Base-by-base conservation (phyloP, 2,888 invertebrate species). In the Eupeodes luniger region DNA sequence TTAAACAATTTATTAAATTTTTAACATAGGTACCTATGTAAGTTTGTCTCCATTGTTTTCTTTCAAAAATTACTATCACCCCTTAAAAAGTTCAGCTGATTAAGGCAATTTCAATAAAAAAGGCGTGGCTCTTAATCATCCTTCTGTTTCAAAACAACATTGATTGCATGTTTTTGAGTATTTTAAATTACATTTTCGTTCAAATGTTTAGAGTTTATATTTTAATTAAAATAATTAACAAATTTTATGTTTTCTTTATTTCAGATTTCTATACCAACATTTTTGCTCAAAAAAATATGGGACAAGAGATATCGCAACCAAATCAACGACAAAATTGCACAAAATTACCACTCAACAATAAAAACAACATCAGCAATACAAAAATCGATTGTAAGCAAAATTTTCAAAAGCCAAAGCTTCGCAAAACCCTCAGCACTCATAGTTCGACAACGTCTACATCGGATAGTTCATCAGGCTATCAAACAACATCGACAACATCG, bases 271-370 rank as follows among this genome's bases (percentile, higher is more conserved):
- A 89, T 90, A 91, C 91, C 91, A 89, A 87, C 85, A 77, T 90
- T 90, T 87, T 86, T 91, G 90, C 91, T 74, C 72, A 47, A 66
- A 85, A 90, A 93, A 94, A 93, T 93, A 94, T 94, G 94, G 94
- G 94, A 92, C 94, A 94, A 91, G 94, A 94, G 93, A 93, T 93
- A 92, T 94, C 94, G 86, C 92, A 93, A 81, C 93, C 93, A 90
- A 91, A 90, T 90, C 91, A 91, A 90, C 82, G 90, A 89, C 90
- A 89, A 89, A 88, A 90, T 89, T 89, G 91, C 92, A 91, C 92
- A 91, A 89, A 92, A 92, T 90, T 90, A 85, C 66, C 72, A 89
- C 77, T 59, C 67, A 79, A 64, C 47, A 76, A 67, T 14, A 61
- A 44, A 55, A 69, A 64, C 74, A 81, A 55, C 55, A 19, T 76